Evolutionary conservation across 2,797 vertebrate genomes (phyloP).

Genomic region (Oreochromis grahami): DNA sequence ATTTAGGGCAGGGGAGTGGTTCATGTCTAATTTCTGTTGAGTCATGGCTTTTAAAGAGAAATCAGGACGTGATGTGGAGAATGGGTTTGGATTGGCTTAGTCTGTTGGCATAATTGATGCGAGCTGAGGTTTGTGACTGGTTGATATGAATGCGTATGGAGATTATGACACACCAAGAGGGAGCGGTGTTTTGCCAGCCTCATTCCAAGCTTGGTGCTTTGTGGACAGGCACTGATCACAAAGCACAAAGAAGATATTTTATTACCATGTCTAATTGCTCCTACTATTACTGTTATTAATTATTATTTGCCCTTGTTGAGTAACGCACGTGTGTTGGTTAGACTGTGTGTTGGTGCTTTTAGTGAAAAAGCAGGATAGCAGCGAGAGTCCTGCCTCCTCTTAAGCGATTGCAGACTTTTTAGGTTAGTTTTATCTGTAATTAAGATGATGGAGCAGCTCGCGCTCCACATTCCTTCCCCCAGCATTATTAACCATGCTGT

Average conservation of each 20-base stretch:
- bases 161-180: not conserved
- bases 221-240: not conserved
- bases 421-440: not conserved
- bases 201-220: not conserved
- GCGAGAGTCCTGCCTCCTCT: not conserved
- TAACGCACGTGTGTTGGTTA: not conserved
- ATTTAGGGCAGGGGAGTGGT: constrained; percentile 44
- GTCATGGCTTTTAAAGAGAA: constrained; percentile 45
- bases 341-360: not conserved
- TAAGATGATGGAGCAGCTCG: not conserved
- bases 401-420: not conserved
- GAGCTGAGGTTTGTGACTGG: not conserved
- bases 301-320: not conserved
- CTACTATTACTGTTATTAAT: too few species aligned
- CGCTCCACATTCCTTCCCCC: not conserved
- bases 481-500: not conserved
- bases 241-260: not conserved
- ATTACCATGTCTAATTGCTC: not conserved
- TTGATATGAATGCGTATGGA: not conserved
- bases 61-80: constrained; percentile 7
- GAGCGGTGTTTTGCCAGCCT: not conserved
- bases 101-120: constrained; percentile 1
- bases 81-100: constrained; percentile 4
- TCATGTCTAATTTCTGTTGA: constrained; percentile 46
- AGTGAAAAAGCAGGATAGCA: not conserved